phyloP scores from a whole-genome alignment of 1,140 invertebrate genomes.

The Thaumatotibia leucotreta region DNA sequence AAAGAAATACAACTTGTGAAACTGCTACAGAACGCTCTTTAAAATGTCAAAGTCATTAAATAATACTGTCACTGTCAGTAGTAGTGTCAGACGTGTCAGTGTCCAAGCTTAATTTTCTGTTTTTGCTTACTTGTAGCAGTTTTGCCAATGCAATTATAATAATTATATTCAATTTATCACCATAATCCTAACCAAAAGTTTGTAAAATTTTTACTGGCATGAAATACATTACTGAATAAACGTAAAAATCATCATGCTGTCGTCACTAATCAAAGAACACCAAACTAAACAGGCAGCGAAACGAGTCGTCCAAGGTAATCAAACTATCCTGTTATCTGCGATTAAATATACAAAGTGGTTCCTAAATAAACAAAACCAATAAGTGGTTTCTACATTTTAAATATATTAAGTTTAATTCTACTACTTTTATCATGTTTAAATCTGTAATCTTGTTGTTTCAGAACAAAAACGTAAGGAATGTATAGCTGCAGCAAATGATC shows the following conservation, averaged over 20 bases:
- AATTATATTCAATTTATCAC: no score
- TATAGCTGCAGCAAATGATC: conserved; percentile 91
- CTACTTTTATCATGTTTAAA: no score
- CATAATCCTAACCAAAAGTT: not conserved
- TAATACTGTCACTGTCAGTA: no score
- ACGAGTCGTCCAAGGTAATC: conserved; percentile 57
- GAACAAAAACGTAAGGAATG: conserved; percentile 96
- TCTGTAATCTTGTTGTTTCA: conserved; percentile 67
- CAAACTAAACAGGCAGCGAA: conserved; percentile 66
- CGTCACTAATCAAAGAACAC: conserved; percentile 63
- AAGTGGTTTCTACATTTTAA: not conserved
- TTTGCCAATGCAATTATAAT: no score
- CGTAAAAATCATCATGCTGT: conserved; percentile 43
- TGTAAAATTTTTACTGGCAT: not conserved
- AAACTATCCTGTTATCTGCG: not conserved
- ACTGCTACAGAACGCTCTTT: no score
- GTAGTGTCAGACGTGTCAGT: no score
- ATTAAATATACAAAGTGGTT: not conserved
- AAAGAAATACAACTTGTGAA: no score
- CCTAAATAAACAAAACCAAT: not conserved
- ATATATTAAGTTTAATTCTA: no score
- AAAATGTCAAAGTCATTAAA: no score
- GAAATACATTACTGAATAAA: not conserved
- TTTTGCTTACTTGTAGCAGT: not conserved
- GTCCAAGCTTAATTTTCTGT: no score